These are phyloP conservation scores for Lateolabrax maculatus DNA, from an alignment of 2,797 vertebrate species.

Conservation along the genomic window DNA sequence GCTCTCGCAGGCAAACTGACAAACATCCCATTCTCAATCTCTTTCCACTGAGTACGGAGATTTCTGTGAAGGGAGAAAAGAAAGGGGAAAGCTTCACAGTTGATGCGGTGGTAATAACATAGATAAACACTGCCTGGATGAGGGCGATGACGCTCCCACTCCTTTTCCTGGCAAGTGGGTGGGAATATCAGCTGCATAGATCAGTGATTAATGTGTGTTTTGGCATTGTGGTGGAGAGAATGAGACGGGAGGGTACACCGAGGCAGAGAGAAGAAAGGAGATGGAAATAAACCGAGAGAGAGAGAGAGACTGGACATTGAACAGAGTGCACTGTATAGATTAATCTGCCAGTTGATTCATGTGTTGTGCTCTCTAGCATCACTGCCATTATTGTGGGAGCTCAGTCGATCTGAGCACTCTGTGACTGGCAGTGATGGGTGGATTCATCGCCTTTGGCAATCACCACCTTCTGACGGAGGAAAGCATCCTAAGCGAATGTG, in stretches of 20 bases:
- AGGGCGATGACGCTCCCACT: conserved; percentile 40
- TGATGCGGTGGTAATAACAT: conserved; percentile 57
- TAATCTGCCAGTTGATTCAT: conserved; percentile 63
- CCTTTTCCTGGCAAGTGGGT: conserved; percentile 43
- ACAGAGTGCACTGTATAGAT: conserved; percentile 35
- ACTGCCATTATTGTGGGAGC: background rate
- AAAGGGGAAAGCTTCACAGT: conserved; percentile 41
- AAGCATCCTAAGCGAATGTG: background rate
- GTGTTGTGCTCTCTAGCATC: conserved; percentile 27
- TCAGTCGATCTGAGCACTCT: conserved; percentile 14
- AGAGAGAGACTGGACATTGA: conserved; percentile 46
- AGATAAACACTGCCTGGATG: conserved; percentile 67
- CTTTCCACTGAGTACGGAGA: conserved; percentile 52
- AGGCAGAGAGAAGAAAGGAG: conserved; percentile 17
- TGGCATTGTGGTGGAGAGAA: conserved; percentile 29
- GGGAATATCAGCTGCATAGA: conserved; percentile 66
- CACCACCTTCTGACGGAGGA: conserved; percentile 6
- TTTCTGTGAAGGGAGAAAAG: conserved; percentile 43
- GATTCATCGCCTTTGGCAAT: conserved; percentile 46
- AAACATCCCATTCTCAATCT: conserved; percentile 50
- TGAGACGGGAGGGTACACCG: background rate
- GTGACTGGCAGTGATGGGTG: conserved; percentile 53
- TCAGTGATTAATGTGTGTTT: conserved; percentile 73
- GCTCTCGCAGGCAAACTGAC: conserved; percentile 63
- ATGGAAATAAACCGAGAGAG: background rate